These are phyloP conservation scores for Aptenodytes forsteri DNA, from an alignment of 2,113 vertebrate species.

Conservation along the genomic window DNA sequence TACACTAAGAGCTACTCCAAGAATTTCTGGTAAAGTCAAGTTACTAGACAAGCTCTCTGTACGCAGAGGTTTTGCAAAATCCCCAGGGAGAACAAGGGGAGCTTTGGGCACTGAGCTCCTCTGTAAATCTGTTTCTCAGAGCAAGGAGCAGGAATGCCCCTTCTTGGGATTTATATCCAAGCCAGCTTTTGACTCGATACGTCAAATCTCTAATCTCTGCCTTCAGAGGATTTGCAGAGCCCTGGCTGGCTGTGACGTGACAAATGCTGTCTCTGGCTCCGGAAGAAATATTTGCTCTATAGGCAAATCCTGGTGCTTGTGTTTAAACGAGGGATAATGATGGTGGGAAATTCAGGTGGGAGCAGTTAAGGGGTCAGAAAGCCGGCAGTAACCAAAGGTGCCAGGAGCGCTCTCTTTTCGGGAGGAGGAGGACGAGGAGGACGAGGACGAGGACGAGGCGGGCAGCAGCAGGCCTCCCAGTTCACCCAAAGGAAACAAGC, in stretches of 20 bases:
- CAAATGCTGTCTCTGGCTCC: background rate
- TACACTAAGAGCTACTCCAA: background rate
- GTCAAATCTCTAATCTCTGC: slow-evolving; percentile 41
- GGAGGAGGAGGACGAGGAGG: background rate
- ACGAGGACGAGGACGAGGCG: background rate
- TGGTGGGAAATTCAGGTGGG: background rate
- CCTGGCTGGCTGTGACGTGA: background rate
- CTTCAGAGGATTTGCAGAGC: background rate
- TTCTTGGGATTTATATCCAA: background rate
- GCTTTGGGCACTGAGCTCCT: background rate
- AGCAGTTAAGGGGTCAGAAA: background rate
- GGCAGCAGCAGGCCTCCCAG: background rate
- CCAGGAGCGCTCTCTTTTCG: fast-evolving
- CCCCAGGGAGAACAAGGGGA: background rate
- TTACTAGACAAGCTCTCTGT: fast-evolving
- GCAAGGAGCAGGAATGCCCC: background rate
- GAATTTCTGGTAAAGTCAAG: background rate
- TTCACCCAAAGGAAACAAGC: background rate
- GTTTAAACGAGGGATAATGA: fast-evolving
- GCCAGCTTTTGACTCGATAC: background rate
- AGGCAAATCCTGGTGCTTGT: background rate
- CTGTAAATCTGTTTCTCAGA: background rate
- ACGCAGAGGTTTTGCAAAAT: background rate
- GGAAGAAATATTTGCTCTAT: background rate
- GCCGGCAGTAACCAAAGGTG: fast-evolving